Conservation (phyloP, 2,888 invertebrate genomes). For the Apamea monoglypha region DNA sequence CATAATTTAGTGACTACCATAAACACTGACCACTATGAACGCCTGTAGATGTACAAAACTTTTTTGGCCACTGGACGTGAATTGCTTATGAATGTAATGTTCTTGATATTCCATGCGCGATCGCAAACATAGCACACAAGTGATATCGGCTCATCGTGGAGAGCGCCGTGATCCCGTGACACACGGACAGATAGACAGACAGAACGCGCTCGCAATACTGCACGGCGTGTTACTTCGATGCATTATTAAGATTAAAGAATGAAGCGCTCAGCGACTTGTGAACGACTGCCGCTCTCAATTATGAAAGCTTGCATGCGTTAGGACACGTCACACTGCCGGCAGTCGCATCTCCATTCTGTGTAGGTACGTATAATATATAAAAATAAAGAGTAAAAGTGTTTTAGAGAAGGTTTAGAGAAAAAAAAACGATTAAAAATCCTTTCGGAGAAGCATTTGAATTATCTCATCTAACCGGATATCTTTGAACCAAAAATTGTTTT, state of each 20-base stretch:
- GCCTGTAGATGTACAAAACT: neutral
- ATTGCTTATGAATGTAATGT: neutral
- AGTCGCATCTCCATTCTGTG: neutral
- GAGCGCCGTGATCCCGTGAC: neutral
- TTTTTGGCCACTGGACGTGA: neutral
- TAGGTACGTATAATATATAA: no score
- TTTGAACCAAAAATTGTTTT: neutral
- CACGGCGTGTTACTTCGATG: slow-evolving; percentile 23
- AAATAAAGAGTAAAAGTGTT: neutral
- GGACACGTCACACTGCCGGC: slow-evolving; percentile 16
- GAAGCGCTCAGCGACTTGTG: slow-evolving; percentile 33
- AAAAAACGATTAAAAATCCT: neutral
- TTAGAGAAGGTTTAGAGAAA: neutral
- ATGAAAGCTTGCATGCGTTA: slow-evolving; percentile 18
- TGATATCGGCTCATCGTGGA: neutral
- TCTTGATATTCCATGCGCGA: neutral
- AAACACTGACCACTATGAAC: no score
- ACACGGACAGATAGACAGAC: neutral
- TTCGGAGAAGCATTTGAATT: no score
- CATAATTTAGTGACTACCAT: neutral
- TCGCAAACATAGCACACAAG: neutral
- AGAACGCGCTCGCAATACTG: neutral
- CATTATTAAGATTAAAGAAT: slow-evolving; percentile 68
- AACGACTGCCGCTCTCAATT: slow-evolving; percentile 43
- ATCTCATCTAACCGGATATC: neutral